Evolutionary conservation across 1,140 invertebrate genomes (phyloP), one percentile per base, ranked within the genome.

Genomic region (Tigriopus japonicus): DNA sequence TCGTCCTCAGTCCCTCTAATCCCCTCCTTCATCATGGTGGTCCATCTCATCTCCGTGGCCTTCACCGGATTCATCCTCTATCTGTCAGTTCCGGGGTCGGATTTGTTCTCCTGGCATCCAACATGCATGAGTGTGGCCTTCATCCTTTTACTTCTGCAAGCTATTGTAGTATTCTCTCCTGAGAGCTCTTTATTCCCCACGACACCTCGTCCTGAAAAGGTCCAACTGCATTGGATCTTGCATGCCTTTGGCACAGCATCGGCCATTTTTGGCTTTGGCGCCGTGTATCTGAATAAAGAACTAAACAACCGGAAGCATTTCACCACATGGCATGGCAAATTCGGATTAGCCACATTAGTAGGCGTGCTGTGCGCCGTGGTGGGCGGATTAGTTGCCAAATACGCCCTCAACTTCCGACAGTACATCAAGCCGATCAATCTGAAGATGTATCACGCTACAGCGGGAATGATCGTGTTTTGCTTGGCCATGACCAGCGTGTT

Each of bases 221-320:
- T 59, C 13, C 58, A 59, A 49, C 28, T 59, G 6, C 58, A 59
- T 42, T 59, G 58, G 58, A 59, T 59, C n/a, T 28, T 59, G 41
- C 28, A 59, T 17, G 17, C 19, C 13, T 59, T 59, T 23, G 41
- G 28, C 14, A 13, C 49, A 13, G 35, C 49, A n/a, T 35, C 28
- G 13, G 19, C 28, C 14, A 15, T 28, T 10, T 35, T 17, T 42
- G 58, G 58, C 1, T 59, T 59, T 59, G 17, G 1, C 2, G 14
- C 58, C 12, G 42, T 59, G 1, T 59, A 52, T 42, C 15, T 59
- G 13, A 59, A 59, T 15, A 59, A 59, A 24, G 42, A 49, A 9
- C 52, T 59, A 5, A 42, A 40, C 42, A 19, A 17, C 12, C n/a
- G 42, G 15, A 49, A 49, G 19, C 58, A 59, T 15, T 59, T 59